phyloP scores from a whole-genome alignment of 2,797 vertebrate species.

The Anguilla pacifica region DNA sequence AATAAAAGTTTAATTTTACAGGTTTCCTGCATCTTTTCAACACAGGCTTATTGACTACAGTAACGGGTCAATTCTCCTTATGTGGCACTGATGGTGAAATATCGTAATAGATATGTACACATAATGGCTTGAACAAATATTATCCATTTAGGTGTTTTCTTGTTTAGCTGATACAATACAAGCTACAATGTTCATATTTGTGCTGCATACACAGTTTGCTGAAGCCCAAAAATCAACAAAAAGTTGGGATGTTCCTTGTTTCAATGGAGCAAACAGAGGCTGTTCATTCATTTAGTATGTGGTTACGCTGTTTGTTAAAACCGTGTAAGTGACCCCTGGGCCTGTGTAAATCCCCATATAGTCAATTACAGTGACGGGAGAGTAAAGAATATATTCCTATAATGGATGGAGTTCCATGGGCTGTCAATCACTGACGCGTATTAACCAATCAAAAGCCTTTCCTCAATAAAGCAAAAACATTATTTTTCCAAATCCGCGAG shows the following conservation, averaged over 20 bases:
- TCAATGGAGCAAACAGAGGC: neutral
- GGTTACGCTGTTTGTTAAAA: neutral
- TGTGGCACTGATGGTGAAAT: neutral
- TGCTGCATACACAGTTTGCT: neutral
- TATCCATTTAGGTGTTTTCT: neutral
- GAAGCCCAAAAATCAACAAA: neutral
- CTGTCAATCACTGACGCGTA: slow-evolving; percentile 2
- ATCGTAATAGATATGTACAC: neutral
- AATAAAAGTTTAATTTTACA: neutral
- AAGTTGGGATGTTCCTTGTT: neutral
- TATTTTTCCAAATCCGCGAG: neutral
- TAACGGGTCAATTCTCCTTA: neutral
- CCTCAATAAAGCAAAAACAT: neutral
- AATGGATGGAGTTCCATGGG: neutral
- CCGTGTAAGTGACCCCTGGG: neutral
- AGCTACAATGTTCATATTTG: neutral
- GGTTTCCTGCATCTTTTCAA: neutral
- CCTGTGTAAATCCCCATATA: neutral
- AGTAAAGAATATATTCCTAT: neutral
- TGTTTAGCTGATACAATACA: neutral
- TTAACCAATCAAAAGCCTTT: neutral
- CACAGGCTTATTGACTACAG: neutral
- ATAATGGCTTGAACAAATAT: neutral
- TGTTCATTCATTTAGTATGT: neutral
- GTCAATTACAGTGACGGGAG: neutral